Evolutionary conservation across 30 jellyfish, hydroid and myxozoan genomes (phyloP).

Genomic region (Cassiopea xamachana): DNA sequence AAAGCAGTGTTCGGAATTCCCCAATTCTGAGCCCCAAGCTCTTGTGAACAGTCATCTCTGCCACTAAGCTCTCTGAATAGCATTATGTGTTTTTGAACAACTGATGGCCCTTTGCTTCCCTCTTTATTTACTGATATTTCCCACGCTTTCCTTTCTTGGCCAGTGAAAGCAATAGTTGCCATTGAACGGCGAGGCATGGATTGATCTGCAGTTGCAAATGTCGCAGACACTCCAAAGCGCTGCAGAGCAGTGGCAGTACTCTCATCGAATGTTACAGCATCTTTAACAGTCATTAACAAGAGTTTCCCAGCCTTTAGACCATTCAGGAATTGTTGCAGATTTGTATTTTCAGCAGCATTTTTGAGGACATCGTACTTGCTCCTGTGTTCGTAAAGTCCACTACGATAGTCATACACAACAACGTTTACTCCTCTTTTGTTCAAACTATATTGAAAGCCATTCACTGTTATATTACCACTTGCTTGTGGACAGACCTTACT

Average conservation of each 20-base stretch:
- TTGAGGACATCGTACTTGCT: background rate
- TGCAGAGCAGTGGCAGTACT: conserved; percentile 20
- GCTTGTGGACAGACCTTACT: background rate
- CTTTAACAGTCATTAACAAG: conserved; percentile 35
- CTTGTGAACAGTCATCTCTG: conserved; percentile 53
- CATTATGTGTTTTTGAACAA: background rate
- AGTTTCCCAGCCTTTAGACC: conserved; percentile 31
- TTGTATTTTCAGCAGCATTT: background rate
- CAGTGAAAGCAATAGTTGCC: conserved; percentile 54
- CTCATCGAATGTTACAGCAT: background rate
- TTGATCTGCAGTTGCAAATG: conserved; percentile 24
- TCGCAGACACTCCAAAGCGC: conserved; percentile 48
- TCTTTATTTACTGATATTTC: conserved; percentile 13
- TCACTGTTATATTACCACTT: conserved; percentile 46
- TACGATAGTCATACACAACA: conserved; percentile 46
- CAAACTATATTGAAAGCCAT: conserved; percentile 53
- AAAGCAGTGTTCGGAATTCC: conserved; percentile 39
- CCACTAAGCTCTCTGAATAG: conserved; percentile 18
- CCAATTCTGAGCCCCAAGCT: conserved; percentile 49
- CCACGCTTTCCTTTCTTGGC: conserved; percentile 51
- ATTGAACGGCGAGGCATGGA: background rate
- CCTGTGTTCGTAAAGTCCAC: conserved; percentile 52
- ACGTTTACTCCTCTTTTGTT: conserved; percentile 36
- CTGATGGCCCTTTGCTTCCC: conserved; percentile 5
- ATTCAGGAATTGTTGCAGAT: background rate